Conservation (phyloP, 2,113 vertebrate genomes). For the Balaeniceps rex region DNA sequence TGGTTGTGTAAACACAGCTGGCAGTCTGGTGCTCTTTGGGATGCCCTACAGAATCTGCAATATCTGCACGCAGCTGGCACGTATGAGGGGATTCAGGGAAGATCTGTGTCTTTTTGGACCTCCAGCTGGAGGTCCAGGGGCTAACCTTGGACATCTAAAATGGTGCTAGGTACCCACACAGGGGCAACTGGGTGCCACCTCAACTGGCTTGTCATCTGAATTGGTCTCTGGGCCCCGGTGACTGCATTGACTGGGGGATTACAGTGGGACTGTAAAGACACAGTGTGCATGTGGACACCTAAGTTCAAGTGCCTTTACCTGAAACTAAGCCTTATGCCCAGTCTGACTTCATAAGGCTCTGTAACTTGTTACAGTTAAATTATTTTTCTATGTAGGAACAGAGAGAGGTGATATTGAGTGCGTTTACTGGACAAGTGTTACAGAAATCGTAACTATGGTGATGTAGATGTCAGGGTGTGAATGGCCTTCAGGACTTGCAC, state of each 20-base stretch:
- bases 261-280: accelerated
- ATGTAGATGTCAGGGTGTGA: neutral
- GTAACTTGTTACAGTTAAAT: neutral
- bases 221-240: neutral
- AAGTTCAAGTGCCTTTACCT: neutral
- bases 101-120: neutral
- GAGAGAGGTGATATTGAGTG: neutral
- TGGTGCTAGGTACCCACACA: neutral
- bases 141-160: neutral
- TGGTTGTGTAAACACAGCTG: neutral
- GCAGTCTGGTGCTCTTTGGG: neutral
- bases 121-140: neutral
- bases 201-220: neutral
- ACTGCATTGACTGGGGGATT: neutral
- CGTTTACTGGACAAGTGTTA: neutral
- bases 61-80: neutral
- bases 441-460: neutral
- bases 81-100: neutral
- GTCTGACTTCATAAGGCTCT: neutral
- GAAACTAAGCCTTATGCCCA: neutral
- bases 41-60: neutral
- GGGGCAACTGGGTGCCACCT: neutral
- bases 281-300: accelerated
- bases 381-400: neutral
- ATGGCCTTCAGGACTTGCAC: neutral